Base-by-base conservation (phyloP, 2,113 vertebrate species). In the Glaucidium brasilianum region DNA sequence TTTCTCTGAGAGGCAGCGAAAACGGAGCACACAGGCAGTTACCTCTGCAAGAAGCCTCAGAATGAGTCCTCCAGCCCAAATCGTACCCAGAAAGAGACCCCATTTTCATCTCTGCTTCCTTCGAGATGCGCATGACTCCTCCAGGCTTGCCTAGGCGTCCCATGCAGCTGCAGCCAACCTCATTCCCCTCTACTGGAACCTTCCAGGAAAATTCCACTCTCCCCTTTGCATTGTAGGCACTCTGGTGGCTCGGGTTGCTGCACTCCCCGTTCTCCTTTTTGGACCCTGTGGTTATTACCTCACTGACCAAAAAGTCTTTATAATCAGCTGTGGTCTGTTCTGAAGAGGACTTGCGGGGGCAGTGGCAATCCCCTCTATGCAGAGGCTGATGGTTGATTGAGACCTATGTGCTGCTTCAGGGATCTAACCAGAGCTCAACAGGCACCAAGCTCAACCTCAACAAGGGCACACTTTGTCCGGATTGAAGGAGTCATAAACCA, bases 261-360 rank as follows among this genome's bases (percentile, higher is more conserved):
- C 30, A 4, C 41, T 72, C 43, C 63, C 60, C 19, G 20, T 45
- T 91, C n/a, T 81, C 58, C 49, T 68, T 76, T 81, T 58, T 0
- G 9, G 58, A 79, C 35, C n/a, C 84, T 41, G 74, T 91, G 67
- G 30, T 96, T 83, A 50, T 96, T 95, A 96, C 91, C 94, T 97
- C 96, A 84, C 69, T 66, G 37, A 90, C 83, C 71, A 85, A 73
- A 55, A 84, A 41, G 52, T 87, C 62, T 90, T 82, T 90, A 53
- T 45, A 19, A 27, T 79, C 91, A 59, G 66, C 92, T 86, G 9
- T 62, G 78, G 87, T 58, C 77, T 0, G 0, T 67, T 78, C 64
- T 63, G 73, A 82, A 81, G 62, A 50, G 35, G 84, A 53, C 58
- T 76, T 1, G 0, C 15, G 11, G 53, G 7, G 58, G 30, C 5